Evolutionary conservation across 2,888 invertebrate species (phyloP), one percentile per base, ranked within the genome.

Genomic region (Plagodis dolabraria): DNA sequence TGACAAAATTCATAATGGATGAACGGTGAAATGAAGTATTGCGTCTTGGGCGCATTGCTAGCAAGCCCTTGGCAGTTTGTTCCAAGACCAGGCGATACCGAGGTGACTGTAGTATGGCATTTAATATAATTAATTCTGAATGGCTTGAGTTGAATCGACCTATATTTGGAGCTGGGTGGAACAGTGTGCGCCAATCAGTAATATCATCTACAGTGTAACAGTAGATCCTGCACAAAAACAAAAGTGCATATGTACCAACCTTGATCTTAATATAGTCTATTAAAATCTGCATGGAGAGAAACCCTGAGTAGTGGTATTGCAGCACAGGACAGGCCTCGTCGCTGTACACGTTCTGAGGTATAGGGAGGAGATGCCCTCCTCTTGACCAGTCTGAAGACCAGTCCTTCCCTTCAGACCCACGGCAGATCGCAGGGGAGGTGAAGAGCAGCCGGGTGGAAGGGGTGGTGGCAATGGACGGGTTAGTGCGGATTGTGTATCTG

Each of bases 221-320:
- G 22, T 1, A 22, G 22, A 22, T 22, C 22, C 22, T 2, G 22
- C 22, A 22, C 22, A 22, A 22, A 22, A 22, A 4, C 22, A 22
- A 22, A 22, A 22, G 22, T 22, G 22, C 22, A 22, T 22, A 4
- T 22, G 4, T 22, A 22, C 22, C 22, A 22, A 96, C 96, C 92
- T 94, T 94, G 67, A 96, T 96, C 83, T 96, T 96, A 33, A 95
- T 95, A 75, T 93, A 95, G 80, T 96, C 96, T 49, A 96, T 93
- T 12, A 96, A 85, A 22, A 95, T 93, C 82, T 96, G 96, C 69
- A 96, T 82, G 5, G 95, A 95, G 64, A 96, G 82, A 78, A 96
- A 96, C n/a, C 96, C 96, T 0, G 96, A 96, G 77, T 94, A 95
- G 79, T 95, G 95, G 77, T 96, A 96, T 85, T 96, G 95, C 71